Evolutionary conservation across 92 coral and sea anemone genomes (phyloP), one percentile per base, ranked within the genome.

Genomic region (Epizoanthus ramosus): DNA sequence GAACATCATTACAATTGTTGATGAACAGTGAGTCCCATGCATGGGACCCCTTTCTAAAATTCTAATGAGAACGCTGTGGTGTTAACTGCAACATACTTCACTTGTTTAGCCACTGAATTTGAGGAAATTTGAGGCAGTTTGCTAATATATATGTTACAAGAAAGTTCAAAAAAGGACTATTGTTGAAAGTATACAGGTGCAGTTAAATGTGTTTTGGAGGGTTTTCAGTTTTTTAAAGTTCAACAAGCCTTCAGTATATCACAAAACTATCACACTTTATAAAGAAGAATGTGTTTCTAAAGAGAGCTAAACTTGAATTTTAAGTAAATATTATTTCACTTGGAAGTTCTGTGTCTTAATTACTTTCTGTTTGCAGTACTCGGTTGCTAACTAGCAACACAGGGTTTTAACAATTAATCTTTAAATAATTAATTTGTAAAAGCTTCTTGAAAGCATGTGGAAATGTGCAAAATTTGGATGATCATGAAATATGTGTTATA

Each of bases 311-410:
- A 67, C 8, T 16, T 16, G 31, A 56, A 22, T 60, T 60, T 60
- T 60, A 37, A 35, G 81, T 59, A 35, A 60, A 60, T 59, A 76
- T 19, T 5, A 61, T 52, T 35, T 19, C 41, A 19, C 19, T 45
- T 17, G 14, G 63, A 60, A 47, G 57, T 39, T 25, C 33, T 57
- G 68, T 57, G 58, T 8, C 63, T 2, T 39, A 33, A 75, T 18
- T 8, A 64, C 52, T 76, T 37, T 60, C 6, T 83, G 82, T 88
- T 88, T 85, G 83, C 92, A 92, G 56, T 68, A 52, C 83, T 75
- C 69, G 73, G 95, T 88, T 89, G 90, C 92, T 86, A 91, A 82
- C 80, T 79, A 79, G 68, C 80, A 73, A 63, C 37, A 39, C 39
- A 18, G n/a, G 28, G 66, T 54, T 70, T 68, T 17, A 67, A 25